phyloP scores from a whole-genome alignment of 1,140 invertebrate genomes.

The Pantala flavescens region DNA sequence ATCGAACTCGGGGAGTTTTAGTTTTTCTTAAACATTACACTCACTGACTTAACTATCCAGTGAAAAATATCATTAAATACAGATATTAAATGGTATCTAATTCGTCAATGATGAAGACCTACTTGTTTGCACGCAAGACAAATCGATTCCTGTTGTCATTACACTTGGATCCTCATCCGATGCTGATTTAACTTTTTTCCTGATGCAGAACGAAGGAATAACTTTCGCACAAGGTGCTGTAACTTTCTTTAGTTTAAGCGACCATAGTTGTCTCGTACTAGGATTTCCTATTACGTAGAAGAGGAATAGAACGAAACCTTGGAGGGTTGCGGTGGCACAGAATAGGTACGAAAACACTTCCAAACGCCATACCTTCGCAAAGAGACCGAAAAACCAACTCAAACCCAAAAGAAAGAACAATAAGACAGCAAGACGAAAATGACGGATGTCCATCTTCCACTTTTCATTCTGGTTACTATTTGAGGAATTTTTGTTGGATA shows the following conservation, averaged over 20 bases:
- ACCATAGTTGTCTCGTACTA: slow-evolving; percentile 16
- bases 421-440: slow-evolving; percentile 7
- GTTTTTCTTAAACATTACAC: no score
- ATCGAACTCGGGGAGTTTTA: no score
- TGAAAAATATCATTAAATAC: no score
- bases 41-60: no score
- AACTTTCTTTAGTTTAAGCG: background rate
- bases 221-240: background rate
- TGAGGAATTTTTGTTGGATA: background rate
- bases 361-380: background rate
- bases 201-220: no score
- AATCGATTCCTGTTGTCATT: no score
- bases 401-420: slow-evolving; percentile 21
- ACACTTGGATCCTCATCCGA: no score
- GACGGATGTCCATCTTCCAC: background rate
- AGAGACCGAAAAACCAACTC: slow-evolving; percentile 19
- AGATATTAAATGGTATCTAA: no score
- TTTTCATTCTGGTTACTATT: slow-evolving; percentile 3
- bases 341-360: slow-evolving; percentile 18
- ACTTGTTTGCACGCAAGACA: no score
- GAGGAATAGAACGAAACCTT: slow-evolving; percentile 19
- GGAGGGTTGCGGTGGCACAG: slow-evolving; percentile 18
- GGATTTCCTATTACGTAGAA: slow-evolving; percentile 19
- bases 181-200: no score
- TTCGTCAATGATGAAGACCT: no score